Evolutionary conservation across 1,140 invertebrate genomes (phyloP).

Genomic region (Atta cephalotes): DNA sequence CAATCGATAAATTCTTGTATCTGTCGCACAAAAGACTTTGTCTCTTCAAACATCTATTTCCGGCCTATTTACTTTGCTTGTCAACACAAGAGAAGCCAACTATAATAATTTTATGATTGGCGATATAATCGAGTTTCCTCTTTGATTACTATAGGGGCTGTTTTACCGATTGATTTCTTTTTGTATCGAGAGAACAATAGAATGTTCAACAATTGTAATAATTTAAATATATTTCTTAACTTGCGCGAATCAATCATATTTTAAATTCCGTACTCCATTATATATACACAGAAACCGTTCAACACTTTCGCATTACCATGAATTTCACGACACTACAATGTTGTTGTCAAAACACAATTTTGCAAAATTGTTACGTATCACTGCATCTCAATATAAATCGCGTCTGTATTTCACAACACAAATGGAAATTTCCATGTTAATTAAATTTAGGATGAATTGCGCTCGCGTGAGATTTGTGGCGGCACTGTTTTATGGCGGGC

Average conservation of each 20-base stretch:
- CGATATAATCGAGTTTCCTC: conserved; percentile 16
- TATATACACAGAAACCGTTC: neutral
- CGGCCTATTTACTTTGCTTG: conserved; percentile 35
- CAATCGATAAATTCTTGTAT: conserved; percentile 11
- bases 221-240: neutral
- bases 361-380: neutral
- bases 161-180: conserved; percentile 16
- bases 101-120: conserved; percentile 20
- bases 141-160: neutral
- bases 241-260: neutral
- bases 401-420: neutral
- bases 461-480: conserved; percentile 66
- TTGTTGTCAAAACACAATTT: neutral
- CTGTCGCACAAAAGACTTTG: neutral
- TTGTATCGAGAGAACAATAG: neutral
- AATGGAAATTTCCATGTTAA: conserved; percentile 36
- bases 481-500: conserved; percentile 53
- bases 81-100: conserved; percentile 20
- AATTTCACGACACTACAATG: neutral
- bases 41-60: conserved; percentile 9
- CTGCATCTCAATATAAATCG: neutral
- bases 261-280: neutral
- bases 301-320: neutral
- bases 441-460: conserved; percentile 39
- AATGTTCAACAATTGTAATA: neutral